These are phyloP conservation scores for Tragelaphus oryx DNA, from an alignment of 2,797 vertebrate genomes.

Conservation along the genomic window DNA sequence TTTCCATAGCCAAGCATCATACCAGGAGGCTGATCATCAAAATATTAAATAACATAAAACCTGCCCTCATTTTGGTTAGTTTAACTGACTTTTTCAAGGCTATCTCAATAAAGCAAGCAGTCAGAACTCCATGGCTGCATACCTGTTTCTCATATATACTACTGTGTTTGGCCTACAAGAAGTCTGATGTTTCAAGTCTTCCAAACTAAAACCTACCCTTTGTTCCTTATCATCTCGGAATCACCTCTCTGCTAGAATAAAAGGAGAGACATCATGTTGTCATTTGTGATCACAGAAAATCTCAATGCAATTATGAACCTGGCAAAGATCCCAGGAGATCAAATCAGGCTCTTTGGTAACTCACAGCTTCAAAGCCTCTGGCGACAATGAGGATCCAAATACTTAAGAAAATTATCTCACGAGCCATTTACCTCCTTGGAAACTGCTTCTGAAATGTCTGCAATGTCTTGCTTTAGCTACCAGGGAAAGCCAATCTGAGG, in stretches of 20 bases:
- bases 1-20: neutral
- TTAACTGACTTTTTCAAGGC: neutral
- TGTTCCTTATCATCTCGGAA: conserved; percentile 37
- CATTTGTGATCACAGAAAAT: conserved; percentile 55
- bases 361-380: conserved; percentile 41
- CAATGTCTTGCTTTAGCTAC: neutral
- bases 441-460: conserved; percentile 30
- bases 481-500: conserved; percentile 17
- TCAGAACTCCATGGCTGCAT: neutral
- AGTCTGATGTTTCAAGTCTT: conserved; percentile 12
- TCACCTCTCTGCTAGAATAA: conserved; percentile 31
- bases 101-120: conserved; percentile 26
- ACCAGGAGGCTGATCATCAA: neutral
- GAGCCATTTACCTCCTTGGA: conserved; percentile 41
- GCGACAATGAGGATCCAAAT: conserved; percentile 41
- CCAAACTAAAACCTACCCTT: conserved; percentile 17
- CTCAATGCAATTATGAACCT: conserved; percentile 47
- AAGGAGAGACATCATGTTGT: conserved; percentile 37
- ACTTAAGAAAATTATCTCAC: conserved; percentile 58
- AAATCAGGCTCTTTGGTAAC: conserved; percentile 42
- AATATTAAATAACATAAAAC: conserved; percentile 15
- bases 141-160: conserved; percentile 9
- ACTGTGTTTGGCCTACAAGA: neutral
- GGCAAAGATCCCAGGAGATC: conserved; percentile 52
- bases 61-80: neutral